Base-by-base conservation (phyloP, 2,113 vertebrate species). In the Platysteira castanea region DNA sequence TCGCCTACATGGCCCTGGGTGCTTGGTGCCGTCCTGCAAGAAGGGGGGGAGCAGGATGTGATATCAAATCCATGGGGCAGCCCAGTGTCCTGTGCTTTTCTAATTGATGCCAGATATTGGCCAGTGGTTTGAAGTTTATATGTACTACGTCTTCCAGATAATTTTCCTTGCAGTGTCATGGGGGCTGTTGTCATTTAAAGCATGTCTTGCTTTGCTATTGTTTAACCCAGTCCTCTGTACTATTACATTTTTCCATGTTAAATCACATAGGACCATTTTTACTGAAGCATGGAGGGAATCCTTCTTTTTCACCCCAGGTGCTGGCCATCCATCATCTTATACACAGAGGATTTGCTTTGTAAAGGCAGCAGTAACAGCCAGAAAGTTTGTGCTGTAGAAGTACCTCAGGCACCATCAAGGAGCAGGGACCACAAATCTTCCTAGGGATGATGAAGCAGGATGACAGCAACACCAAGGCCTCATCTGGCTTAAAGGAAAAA, bases 241-340 rank as follows among this genome's bases (percentile, higher is more conserved):
- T 94, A 22, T 79, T 94, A 56, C 57, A 93, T 95, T 97, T 97
- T 97, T 95, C 95, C 83, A 92, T 22, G 35, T 91, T 93, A 95
- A 97, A 70, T 89, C 88, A 87, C 89, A 94, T 79, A 81, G 91
- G 74, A 80, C 50, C 37, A 76, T 83, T 76, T 94, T 82, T 65
- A 85, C 80, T 88, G 52, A 89, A 84, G 54, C 68, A 73, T 54
- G 82, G 41, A 94, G 46, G 8, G 52, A 79, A 61, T 87, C 57
- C 6, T 56, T 83, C 28, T 79, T 60, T 6, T 90, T 84, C 63
- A 33, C 3, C 7, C 30, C 22, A n/a, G 1, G 31, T 82, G 16
- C 18, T 82, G 35, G 35, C 39, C 60, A 11, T 71, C 39, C 60
- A 11, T 71, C 15, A 15, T 78, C 31, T 70, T 46, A 49, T 2